Percentiles rank a stretch among this genome's conserved stretches.
phyloP scores from a whole-genome alignment of 2,797 vertebrate species.

The Limosa lapponica region DNA sequence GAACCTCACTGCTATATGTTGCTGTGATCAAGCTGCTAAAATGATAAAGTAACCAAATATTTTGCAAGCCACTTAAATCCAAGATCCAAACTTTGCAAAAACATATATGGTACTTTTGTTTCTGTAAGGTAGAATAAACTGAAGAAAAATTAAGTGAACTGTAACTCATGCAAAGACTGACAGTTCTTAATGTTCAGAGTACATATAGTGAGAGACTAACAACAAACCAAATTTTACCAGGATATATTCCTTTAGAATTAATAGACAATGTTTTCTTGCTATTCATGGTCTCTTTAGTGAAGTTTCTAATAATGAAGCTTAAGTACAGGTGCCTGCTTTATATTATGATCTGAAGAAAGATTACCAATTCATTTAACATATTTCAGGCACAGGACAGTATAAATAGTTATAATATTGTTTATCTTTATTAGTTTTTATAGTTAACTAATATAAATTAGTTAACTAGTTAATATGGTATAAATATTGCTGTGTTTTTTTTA shows the following conservation, averaged over 20 bases:
- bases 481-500: rapidly evolving
- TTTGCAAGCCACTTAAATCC: not conserved
- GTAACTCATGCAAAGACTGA: not conserved
- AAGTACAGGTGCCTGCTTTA: not conserved
- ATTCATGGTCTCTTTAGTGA: not conserved
- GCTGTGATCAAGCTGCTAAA: not conserved
- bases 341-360: not conserved
- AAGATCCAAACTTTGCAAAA: not conserved
- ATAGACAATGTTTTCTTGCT: not conserved
- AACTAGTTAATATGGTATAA: not conserved
- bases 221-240: not conserved
- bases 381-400: not conserved
- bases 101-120: not conserved
- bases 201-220: not conserved
- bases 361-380: not conserved
- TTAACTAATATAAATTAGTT: not conserved
- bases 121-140: not conserved
- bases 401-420: not conserved
- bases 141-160: not conserved
- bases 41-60: not conserved
- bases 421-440: not conserved
- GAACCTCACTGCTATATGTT: not conserved
- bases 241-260: not conserved
- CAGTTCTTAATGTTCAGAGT: not conserved
- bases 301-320: not conserved